Base-by-base conservation (phyloP, 2,797 vertebrate species). In the Coregonus suidteri region DNA sequence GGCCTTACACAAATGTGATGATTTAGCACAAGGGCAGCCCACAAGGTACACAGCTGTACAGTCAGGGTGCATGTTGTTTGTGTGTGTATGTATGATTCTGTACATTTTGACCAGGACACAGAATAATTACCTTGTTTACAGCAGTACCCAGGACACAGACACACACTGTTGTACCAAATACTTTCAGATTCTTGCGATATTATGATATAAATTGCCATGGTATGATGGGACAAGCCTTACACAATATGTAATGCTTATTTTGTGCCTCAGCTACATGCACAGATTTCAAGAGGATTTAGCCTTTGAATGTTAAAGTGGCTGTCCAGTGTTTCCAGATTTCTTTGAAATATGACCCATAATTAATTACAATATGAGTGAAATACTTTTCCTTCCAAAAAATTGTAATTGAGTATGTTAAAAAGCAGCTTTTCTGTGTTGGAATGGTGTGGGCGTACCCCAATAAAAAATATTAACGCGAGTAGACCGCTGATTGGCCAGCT, bases 1-100 rank as follows among this genome's bases (percentile, higher is more conserved):
- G 83, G 84, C 78, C 77, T 83, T 75, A 81, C 79, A 92, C 91
- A 93, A 88, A 83, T 82, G 78, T 77, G 73, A 75, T 68, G 81
- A 86, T 87, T 92, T 90, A 62, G 4, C n/a, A 91, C 84, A 70
- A 53, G 78, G 76, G 78, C 85, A 79, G 69, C 80, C 84, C 82
- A 88, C 84, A 78, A 82, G 80, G 86, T 83, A 80, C 80, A 88
- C 79, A 71, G 75, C 73, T 79, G 56, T 74, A 65, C 70, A 71
- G 75, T 79, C 68, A 73, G 31, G 70, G 69, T 41, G 66, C 69
- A 71, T 70, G 68, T 68, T 81, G 31, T 82, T 77, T 80, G 71
- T 77, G 31, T 14, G 75, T 83, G 76, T 65, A 71, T 82, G 74
- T 84, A 56, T 77, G 73, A 73, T 18, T 59, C 54, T 16, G 31